Conservation (phyloP, 2,888 invertebrate genomes). For the Nomada lathburiana region DNA sequence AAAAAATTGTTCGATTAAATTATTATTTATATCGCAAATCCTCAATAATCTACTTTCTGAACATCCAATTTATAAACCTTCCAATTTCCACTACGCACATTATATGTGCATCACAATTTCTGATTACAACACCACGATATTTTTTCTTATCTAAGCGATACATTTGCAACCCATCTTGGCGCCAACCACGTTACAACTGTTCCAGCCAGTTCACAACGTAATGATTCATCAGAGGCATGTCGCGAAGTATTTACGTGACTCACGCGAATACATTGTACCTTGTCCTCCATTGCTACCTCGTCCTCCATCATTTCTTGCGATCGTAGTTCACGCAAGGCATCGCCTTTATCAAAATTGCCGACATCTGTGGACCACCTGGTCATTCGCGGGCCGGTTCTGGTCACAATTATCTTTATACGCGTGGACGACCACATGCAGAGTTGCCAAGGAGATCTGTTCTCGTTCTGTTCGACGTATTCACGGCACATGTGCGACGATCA, state of each 20-base stretch:
- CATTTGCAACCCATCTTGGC: too few relatives aligned
- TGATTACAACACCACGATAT: too few relatives aligned
- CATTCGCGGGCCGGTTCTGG: conserved; percentile 32
- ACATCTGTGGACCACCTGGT: conserved; percentile 68
- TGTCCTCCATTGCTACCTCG: neutral
- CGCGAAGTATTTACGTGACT: neutral
- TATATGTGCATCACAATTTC: too few relatives aligned
- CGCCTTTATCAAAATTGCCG: conserved; percentile 38
- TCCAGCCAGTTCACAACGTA: too few relatives aligned
- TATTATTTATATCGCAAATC: too few relatives aligned
- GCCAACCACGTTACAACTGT: too few relatives aligned
- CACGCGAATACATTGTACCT: neutral
- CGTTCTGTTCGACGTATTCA: neutral
- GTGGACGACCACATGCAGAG: conserved; percentile 16
- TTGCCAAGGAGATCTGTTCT: neutral
- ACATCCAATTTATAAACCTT: too few relatives aligned
- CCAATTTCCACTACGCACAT: too few relatives aligned
- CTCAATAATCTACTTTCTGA: too few relatives aligned
- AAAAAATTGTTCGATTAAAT: too few relatives aligned
- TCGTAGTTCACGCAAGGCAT: conserved; percentile 22
- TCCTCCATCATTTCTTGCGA: neutral
- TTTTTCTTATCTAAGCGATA: too few relatives aligned
- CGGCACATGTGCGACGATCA: conserved; percentile 51
- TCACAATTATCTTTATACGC: conserved; percentile 5
- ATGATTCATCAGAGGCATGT: too few relatives aligned